These are phyloP conservation scores for Digitonthophagus gazella DNA, from an alignment of 2,888 invertebrate species.

Conservation along the genomic window DNA sequence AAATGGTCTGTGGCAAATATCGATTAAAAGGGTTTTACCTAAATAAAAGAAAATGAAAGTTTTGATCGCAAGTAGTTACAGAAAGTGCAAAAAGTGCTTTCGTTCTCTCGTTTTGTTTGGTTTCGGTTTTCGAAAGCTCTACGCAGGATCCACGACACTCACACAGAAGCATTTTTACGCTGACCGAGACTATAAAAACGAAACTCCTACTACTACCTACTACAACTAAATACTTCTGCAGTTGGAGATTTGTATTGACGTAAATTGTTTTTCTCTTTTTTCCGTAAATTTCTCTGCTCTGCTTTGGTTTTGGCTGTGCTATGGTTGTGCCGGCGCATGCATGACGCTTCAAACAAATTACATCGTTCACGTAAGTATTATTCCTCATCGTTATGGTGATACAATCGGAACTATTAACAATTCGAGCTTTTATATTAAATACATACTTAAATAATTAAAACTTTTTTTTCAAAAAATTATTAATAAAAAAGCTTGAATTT, in stretches of 20 bases:
- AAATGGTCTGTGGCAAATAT: background rate
- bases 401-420: constrained; percentile 7
- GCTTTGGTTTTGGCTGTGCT: constrained; percentile 72
- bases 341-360: constrained; percentile 71
- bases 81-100: background rate
- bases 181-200: constrained; percentile 47
- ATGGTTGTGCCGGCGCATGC: constrained; percentile 77
- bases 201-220: constrained; percentile 35
- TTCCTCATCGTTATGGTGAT: constrained; percentile 10
- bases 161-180: constrained; percentile 46
- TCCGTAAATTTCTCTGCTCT: constrained; percentile 79
- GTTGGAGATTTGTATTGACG: constrained; percentile 60
- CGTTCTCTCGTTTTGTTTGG: background rate
- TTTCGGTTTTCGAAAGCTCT: constrained; percentile 25
- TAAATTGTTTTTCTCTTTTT: constrained; percentile 72
- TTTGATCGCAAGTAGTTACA: background rate
- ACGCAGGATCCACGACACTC: constrained; percentile 30
- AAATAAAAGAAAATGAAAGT: too few relatives aligned
- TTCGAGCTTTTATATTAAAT: too few relatives aligned
- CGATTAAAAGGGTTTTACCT: background rate
- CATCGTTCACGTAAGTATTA: constrained; percentile 74
- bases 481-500: too few relatives aligned
- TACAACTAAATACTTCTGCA: constrained; percentile 45
- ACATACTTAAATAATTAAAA: too few relatives aligned
- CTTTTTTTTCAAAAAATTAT: too few relatives aligned